phyloP scores from a whole-genome alignment of 2,797 vertebrate genomes.

The Strix occidentalis region DNA sequence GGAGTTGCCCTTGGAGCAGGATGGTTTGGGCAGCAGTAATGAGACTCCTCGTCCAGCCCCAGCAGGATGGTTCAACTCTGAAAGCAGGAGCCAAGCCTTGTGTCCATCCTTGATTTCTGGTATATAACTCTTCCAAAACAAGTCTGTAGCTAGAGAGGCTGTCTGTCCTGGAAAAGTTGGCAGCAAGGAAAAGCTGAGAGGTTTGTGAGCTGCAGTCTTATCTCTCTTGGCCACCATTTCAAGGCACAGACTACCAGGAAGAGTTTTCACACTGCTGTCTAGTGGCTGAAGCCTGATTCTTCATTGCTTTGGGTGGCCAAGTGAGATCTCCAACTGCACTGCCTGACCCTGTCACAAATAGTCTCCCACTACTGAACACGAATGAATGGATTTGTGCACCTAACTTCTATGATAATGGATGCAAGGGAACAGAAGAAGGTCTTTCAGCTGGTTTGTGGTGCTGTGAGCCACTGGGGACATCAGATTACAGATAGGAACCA shows the following conservation, averaged over 20 bases:
- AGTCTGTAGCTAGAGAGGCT: neutral
- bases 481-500: neutral
- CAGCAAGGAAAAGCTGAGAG: neutral
- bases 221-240: neutral
- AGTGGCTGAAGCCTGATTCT: neutral
- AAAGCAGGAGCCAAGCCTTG: neutral
- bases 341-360: neutral
- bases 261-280: neutral
- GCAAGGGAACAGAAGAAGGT: neutral
- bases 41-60: neutral
- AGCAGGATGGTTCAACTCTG: neutral
- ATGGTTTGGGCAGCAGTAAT: neutral
- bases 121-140: neutral
- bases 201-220: neutral
- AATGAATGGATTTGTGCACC: neutral
- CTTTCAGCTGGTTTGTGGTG: neutral
- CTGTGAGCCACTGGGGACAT: neutral
- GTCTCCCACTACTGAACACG: rapidly evolving
- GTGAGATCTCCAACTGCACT: neutral
- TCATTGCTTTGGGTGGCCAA: neutral
- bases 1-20: neutral
- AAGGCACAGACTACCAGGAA: neutral
- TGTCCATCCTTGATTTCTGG: neutral
- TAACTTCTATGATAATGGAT: neutral
- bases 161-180: neutral